Evolutionary conservation across 1,140 invertebrate genomes (phyloP), one percentile per base, ranked within the genome.

Genomic region (Magallana ariakensis): DNA sequence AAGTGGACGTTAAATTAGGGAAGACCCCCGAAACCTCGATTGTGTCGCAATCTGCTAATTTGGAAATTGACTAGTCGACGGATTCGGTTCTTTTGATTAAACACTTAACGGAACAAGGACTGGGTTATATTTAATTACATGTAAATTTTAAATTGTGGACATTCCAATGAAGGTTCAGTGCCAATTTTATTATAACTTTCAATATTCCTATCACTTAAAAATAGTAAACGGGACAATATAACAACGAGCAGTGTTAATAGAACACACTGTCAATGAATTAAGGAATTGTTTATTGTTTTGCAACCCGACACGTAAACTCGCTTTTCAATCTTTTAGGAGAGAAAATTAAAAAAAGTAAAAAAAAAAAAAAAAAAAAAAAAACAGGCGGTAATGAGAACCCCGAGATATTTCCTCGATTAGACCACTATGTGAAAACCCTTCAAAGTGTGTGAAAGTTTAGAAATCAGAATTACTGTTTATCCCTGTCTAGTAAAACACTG

Each of bases 1-100:
- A 70, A 70, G 66, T 70, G 66, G 66, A 70, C 66, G 66, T 70
- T 70, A 70, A 70, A 70, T 70, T 70, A 70, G 66, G 66, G 66
- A 22, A 70, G 66, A 70, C 66, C 66, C 33, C 66, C 66, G 66
- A 70, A 70, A 70, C 66, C 66, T 70, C 33, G 66, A 70, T 70
- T 70, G 66, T 70, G 66, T 70, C 66, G 66, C 66, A 70, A 70
- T 70, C 66, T 70, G 66, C 66, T 70, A 70, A 70, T 70, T 70
- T 70, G 33, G 66, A 22, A 19, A 70, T 26, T 70, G 15, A 60
- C 19, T 60, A 46, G 58, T 60, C 33, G 66, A 70, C 8, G 66
- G 22, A 70, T 70, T 70, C 19, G 10, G 3, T 19, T 22, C 62
- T 66, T 46, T 46, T 46, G 33, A 46, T 46, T 46, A 46, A 5